These are phyloP conservation scores for Ischnus inquisitorius DNA, from an alignment of 2,888 invertebrate genomes.

Conservation along the genomic window DNA sequence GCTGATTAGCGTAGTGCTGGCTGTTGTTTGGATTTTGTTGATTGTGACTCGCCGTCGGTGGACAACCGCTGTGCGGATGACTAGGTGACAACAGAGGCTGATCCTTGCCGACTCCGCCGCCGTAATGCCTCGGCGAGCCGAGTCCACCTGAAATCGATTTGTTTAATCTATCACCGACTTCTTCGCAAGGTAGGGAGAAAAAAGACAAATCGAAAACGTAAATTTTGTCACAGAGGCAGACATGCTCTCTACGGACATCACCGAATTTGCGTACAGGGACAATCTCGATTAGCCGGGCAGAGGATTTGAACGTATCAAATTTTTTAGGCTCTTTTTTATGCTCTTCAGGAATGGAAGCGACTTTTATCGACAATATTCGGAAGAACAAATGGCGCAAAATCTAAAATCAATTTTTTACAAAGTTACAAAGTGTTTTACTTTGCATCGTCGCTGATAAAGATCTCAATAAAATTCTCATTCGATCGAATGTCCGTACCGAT, in stretches of 20 bases:
- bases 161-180: constrained; percentile 73
- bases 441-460: too few relatives aligned
- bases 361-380: not conserved
- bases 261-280: not conserved
- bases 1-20: constrained; percentile 77
- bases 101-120: constrained; percentile 86
- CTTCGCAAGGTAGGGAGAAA: not conserved
- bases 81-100: constrained; percentile 86
- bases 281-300: too few relatives aligned
- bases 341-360: too few relatives aligned
- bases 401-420: too few relatives aligned
- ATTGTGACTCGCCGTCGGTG: constrained; percentile 85
- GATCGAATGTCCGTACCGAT: too few relatives aligned
- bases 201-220: too few relatives aligned
- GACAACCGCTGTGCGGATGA: constrained; percentile 86
- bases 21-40: constrained; percentile 86
- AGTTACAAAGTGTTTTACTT: too few relatives aligned
- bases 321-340: too few relatives aligned
- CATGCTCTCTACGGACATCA: constrained; percentile 58
- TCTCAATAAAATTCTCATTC: too few relatives aligned
- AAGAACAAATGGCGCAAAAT: not conserved
- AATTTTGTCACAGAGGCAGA: constrained; percentile 3
- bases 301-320: too few relatives aligned
- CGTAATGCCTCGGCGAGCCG: constrained; percentile 87
- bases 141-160: constrained; percentile 87